Evolutionary conservation across 1,140 invertebrate genomes (phyloP).

Genomic region (Cardiocondyla obscurior): DNA sequence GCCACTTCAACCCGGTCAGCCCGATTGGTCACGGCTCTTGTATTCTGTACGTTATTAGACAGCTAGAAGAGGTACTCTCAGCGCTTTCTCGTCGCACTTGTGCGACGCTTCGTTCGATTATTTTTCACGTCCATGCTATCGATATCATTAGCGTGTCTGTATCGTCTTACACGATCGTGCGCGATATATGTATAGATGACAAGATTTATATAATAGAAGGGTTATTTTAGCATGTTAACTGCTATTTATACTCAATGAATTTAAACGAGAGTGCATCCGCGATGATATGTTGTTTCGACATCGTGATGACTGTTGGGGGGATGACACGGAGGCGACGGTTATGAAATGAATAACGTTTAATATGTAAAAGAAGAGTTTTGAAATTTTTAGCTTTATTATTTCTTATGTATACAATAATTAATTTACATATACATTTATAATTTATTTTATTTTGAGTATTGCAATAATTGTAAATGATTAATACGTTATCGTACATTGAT

Average conservation of each 20-base stretch:
- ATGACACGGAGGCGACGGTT: neutral
- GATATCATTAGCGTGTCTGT: neutral
- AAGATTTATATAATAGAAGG: slow-evolving; percentile 19
- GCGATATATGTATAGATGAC: slow-evolving; percentile 23
- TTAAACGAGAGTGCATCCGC: neutral
- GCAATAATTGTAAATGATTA: neutral
- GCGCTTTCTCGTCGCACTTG: neutral
- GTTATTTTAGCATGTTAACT: slow-evolving; percentile 39
- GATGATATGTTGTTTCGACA: neutral
- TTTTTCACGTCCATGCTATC: neutral
- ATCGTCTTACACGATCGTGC: neutral
- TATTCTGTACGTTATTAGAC: neutral
- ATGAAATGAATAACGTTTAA: neutral
- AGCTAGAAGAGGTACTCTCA: neutral
- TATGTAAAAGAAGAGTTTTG: neutral
- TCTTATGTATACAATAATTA: neutral
- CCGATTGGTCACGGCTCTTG: neutral
- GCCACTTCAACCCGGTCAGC: neutral
- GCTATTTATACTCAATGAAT: slow-evolving; percentile 30
- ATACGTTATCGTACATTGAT: neutral
- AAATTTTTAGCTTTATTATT: neutral
- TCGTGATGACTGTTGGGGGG: neutral
- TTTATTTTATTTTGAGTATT: neutral
- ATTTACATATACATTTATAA: neutral
- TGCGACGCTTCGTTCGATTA: neutral